A percentile compares a stretch with the other conserved stretches of the same genome.
phyloP scores from a whole-genome alignment of 1,140 invertebrate genomes.

The Neuroterus valhalla region DNA sequence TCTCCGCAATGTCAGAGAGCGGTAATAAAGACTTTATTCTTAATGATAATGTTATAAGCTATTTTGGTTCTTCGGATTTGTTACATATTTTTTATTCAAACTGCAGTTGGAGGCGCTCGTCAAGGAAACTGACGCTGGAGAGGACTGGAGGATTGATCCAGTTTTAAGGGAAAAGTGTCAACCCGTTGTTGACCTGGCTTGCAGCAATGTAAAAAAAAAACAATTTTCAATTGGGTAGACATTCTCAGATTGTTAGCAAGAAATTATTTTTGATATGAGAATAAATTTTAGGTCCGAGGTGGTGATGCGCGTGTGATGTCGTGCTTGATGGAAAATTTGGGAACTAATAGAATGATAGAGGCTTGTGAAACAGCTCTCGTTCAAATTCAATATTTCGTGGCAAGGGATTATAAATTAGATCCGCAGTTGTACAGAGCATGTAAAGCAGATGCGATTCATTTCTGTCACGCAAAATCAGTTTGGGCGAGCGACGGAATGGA shows the following conservation, averaged over 20 bases:
- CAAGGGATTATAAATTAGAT: constrained; percentile 95
- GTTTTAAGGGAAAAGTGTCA: constrained; percentile 90
- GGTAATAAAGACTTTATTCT: constrained; percentile 69
- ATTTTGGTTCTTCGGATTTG: background rate
- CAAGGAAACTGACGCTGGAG: constrained; percentile 87
- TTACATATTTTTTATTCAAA: constrained; percentile 43
- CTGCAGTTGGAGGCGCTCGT: constrained; percentile 85
- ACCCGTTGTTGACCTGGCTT: constrained; percentile 85
- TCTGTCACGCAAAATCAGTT: constrained; percentile 86
- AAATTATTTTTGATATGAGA: constrained; percentile 12
- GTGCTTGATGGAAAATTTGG: constrained; percentile 95
- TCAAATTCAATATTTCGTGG: constrained; percentile 98
- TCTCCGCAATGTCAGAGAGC: constrained; percentile 81
- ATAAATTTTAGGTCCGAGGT: constrained; percentile 70
- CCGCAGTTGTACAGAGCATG: constrained; percentile 92
- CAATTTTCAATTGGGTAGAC: background rate
- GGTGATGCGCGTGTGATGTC: constrained; percentile 89
- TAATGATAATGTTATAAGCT: background rate
- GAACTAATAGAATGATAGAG: constrained; percentile 88
- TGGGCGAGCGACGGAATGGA: constrained; percentile 85
- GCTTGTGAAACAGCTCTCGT: constrained; percentile 93
- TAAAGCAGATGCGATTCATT: constrained; percentile 87
- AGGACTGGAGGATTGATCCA: constrained; percentile 95
- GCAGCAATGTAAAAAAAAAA: constrained; percentile 76
- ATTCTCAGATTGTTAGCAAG: too few relatives aligned